Conservation (phyloP, 2,888 invertebrate species). For the Papilio protenor region DNA sequence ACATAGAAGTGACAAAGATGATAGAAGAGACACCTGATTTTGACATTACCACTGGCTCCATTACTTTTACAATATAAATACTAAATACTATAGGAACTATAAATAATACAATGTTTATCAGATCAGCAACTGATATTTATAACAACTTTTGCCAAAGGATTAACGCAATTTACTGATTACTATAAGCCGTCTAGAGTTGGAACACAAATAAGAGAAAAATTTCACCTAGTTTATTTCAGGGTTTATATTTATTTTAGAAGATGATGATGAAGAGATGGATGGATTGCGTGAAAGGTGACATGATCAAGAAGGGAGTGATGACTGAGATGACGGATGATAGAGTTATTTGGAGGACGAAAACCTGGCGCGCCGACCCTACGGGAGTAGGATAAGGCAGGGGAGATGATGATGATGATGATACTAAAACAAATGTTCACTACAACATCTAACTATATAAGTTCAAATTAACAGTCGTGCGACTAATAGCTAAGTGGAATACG, state of each 20-base stretch:
- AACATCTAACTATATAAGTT: too few relatives aligned
- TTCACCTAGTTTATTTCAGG: background rate
- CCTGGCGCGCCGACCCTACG: too few relatives aligned
- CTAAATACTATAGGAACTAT: background rate
- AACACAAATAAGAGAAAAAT: background rate
- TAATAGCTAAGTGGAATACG: background rate
- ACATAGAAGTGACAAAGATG: background rate
- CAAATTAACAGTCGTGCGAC: background rate
- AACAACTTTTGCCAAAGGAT: background rate
- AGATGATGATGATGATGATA: too few relatives aligned
- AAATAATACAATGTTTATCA: background rate
- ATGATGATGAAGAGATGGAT: too few relatives aligned
- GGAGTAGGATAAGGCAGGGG: too few relatives aligned
- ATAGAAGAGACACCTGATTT: background rate
- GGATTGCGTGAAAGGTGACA: too few relatives aligned
- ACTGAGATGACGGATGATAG: too few relatives aligned
- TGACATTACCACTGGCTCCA: background rate
- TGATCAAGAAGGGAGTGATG: too few relatives aligned
- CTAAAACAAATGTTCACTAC: too few relatives aligned
- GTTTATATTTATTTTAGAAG: background rate
- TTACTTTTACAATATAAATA: background rate
- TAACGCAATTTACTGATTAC: background rate
- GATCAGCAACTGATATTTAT: background rate
- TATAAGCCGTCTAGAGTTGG: background rate
- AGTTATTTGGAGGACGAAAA: too few relatives aligned